Evolutionary conservation across 2,113 vertebrate species (phyloP).

Genomic region (Crotophaga sulcirostris): DNA sequence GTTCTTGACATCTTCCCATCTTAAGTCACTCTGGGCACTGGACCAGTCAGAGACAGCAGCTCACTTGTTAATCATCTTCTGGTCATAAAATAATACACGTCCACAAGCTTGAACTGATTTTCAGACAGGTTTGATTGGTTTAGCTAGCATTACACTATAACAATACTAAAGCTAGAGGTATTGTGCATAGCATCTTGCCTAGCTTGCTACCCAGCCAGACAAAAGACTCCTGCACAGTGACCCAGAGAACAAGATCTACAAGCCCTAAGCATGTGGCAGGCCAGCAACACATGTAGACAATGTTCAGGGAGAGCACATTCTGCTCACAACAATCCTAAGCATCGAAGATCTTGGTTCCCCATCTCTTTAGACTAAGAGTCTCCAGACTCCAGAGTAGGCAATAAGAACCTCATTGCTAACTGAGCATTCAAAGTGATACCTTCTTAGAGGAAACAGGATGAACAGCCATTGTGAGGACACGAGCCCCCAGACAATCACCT

Average conservation of each 20-base stretch:
- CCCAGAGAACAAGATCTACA: background rate
- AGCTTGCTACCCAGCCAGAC: background rate
- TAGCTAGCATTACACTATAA: background rate
- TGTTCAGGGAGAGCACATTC: background rate
- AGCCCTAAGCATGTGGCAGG: background rate
- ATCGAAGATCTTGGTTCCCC: background rate
- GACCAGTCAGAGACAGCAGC: background rate
- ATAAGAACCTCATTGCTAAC: background rate
- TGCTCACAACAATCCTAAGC: background rate
- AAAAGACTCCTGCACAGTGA: background rate
- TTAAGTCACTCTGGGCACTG: background rate
- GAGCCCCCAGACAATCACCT: background rate
- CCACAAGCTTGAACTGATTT: background rate
- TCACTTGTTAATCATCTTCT: background rate
- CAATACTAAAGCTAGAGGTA: background rate
- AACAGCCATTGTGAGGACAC: rapidly evolving
- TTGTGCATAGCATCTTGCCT: background rate
- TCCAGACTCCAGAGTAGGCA: background rate
- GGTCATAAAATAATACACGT: background rate
- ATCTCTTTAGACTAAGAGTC: background rate
- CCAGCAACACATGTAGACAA: rapidly evolving
- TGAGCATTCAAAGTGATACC: background rate
- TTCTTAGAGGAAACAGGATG: background rate
- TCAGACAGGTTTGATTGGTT: background rate
- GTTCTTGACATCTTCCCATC: background rate